phyloP scores from a whole-genome alignment of 2,113 vertebrate species.

The Chionodraco myersi region DNA sequence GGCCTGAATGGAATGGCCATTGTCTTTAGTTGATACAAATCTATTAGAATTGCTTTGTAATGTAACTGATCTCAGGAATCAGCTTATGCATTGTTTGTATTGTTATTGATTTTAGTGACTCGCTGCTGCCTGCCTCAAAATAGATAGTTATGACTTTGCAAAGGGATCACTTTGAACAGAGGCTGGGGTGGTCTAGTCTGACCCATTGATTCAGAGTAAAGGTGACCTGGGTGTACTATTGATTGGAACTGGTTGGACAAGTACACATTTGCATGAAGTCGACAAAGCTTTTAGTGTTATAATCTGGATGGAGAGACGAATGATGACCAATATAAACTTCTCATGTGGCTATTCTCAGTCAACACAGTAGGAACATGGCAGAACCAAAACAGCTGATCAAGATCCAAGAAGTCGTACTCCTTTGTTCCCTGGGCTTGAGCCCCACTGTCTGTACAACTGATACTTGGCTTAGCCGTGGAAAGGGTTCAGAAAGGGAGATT shows the following conservation, averaged over 20 bases:
- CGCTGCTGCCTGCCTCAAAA: slow-evolving; percentile 57
- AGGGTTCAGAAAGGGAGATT: slow-evolving; percentile 54
- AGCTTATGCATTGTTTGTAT: slow-evolving; percentile 40
- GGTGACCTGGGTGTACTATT: slow-evolving; percentile 73
- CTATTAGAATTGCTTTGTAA: slow-evolving; percentile 29
- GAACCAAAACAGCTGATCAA: slow-evolving; percentile 27
- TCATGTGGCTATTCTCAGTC: slow-evolving; percentile 4
- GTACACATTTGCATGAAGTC: slow-evolving; percentile 36
- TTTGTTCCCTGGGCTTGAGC: slow-evolving; percentile 42
- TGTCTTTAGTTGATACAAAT: slow-evolving; percentile 22
- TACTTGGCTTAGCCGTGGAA: slow-evolving; percentile 47
- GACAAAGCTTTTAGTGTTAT: slow-evolving; percentile 28
- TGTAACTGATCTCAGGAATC: slow-evolving; percentile 49
- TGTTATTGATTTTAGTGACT: slow-evolving; percentile 62
- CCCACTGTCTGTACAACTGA: slow-evolving; percentile 50
- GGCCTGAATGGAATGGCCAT: neutral
- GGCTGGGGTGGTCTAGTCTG: slow-evolving; percentile 52
- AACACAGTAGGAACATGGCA: slow-evolving; percentile 23
- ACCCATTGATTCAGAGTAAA: slow-evolving; percentile 76
- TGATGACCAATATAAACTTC: slow-evolving; percentile 11
- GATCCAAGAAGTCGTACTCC: slow-evolving; percentile 40
- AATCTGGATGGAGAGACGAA: slow-evolving; percentile 1
- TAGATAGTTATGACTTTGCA: slow-evolving; percentile 77
- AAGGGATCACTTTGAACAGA: slow-evolving; percentile 47
- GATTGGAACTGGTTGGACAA: slow-evolving; percentile 67